Percentiles rank a stretch among this genome's conserved stretches.
These are phyloP conservation scores for Tupaia tana DNA, from an alignment of 2,113 vertebrate species.

Conservation along the genomic window DNA sequence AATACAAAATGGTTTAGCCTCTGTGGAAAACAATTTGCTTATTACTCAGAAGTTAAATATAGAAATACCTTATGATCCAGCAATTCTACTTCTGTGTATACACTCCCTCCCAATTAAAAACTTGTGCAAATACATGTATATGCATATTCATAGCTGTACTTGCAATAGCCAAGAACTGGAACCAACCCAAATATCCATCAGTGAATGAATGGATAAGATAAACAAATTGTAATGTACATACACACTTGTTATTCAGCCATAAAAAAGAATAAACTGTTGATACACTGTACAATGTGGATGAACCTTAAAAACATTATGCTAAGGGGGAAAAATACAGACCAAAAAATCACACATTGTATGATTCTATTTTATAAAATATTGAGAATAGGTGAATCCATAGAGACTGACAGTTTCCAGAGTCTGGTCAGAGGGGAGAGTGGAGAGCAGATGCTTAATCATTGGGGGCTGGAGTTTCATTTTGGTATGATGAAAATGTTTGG, in stretches of 20 bases:
- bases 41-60: slow-evolving; percentile 26
- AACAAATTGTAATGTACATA: background rate
- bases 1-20: background rate
- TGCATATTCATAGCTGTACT: background rate
- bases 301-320: slow-evolving; percentile 15
- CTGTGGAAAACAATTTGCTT: slow-evolving; percentile 17
- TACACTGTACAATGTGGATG: background rate
- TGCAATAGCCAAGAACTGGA: background rate
- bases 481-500: background rate
- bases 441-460: background rate
- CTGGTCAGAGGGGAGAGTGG: background rate
- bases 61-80: background rate
- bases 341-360: background rate
- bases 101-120: background rate
- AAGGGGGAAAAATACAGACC: background rate
- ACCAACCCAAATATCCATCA: slow-evolving; percentile 10
- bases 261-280: slow-evolving; percentile 5
- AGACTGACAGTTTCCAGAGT: background rate
- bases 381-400: background rate
- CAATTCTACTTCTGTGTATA: background rate
- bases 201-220: background rate
- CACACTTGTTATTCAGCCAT: background rate
- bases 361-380: slow-evolving; percentile 27
- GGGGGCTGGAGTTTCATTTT: background rate
- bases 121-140: background rate